phyloP scores from a whole-genome alignment of 2,888 invertebrate genomes.

The Tachystola acroxantha region DNA sequence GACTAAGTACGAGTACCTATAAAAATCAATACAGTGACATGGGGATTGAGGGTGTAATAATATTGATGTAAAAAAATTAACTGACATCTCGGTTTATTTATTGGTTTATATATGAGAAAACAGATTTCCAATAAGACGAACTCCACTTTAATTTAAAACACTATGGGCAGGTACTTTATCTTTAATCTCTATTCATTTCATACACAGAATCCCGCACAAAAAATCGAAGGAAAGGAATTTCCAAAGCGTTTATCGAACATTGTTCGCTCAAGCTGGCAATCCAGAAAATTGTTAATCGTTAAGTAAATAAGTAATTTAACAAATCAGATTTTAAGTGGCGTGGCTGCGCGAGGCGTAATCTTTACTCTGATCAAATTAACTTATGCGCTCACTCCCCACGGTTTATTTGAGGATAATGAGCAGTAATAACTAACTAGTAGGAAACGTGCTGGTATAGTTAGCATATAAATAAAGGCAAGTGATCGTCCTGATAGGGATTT shows the following conservation, averaged over 20 bases:
- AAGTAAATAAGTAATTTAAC: conserved; percentile 61
- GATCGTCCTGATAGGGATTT: conserved; percentile 1
- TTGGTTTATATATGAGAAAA: too few species aligned
- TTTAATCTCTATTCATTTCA: background rate
- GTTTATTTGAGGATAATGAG: conserved; percentile 59
- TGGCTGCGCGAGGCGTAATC: conserved; percentile 38
- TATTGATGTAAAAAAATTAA: too few species aligned
- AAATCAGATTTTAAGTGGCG: conserved; percentile 55
- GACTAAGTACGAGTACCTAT: too few species aligned
- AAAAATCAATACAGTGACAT: too few species aligned
- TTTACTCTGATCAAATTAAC: conserved; percentile 57
- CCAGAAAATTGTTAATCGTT: conserved; percentile 32
- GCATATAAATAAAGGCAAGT: conserved; percentile 33
- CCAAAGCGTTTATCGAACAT: conserved; percentile 7
- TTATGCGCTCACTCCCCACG: conserved; percentile 39
- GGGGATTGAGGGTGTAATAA: too few species aligned
- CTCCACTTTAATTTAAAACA: background rate
- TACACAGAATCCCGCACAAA: background rate
- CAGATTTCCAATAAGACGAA: too few species aligned
- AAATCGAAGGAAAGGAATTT: conserved; percentile 3
- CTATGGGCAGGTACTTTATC: too few species aligned
- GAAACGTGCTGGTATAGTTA: conserved; percentile 36
- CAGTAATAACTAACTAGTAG: conserved; percentile 46
- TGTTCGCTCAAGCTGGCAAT: conserved; percentile 12
- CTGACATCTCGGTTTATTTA: too few species aligned